Base-by-base conservation (phyloP, 1,140 invertebrate genomes). In the Nomia melanderi region DNA sequence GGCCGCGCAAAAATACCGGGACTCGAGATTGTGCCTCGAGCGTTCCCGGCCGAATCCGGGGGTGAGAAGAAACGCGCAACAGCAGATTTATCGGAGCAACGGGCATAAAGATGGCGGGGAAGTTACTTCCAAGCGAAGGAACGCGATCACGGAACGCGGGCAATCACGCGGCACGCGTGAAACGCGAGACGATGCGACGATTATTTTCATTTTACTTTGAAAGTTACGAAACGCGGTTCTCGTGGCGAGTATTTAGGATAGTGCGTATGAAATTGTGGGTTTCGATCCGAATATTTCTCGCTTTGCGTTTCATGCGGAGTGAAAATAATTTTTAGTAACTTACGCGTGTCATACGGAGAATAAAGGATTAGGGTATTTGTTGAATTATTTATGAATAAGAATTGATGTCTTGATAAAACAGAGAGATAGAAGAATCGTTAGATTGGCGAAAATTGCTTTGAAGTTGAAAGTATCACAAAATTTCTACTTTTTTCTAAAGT, bases 1-100 rank as follows among this genome's bases (percentile, higher is more conserved):
- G 59, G 29, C 25, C 9, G 60, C 4, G 67, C 74, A 69, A 82
- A 82, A 82, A 82, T 82, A 81, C 62, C 74, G 29, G 23, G 25
- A n/a, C n/a, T n/a, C 44, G 65, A 36, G 41, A 31, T 36, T 20
- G 54, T 39, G 36, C n/a, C n/a, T 53, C 36, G 56, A 44, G 44
- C 57, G 23, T 54, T 54, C 53, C 23, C 23, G 66, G 53, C 27
- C 66, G 64, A 80, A 65, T 50, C n/a, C 44, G 64, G 33, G 60
- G 50, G 27, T n/a, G 56, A 73, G 47, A 20, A 56, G 63, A 56
- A 25, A 64, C 56, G 12, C 44, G 36, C 53, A 39, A 56, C 20
- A 50, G 39, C 44, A 29, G 60, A 75, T 75, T 75, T 67, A 69
- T 76, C 29, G 54, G 41, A 7, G 39, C 29, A 25, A 47, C 23